Percentiles rank a stretch among this genome's conserved stretches.
These are phyloP conservation scores for Pachyramphus minor DNA, from an alignment of 2,113 vertebrate genomes.

Conservation along the genomic window DNA sequence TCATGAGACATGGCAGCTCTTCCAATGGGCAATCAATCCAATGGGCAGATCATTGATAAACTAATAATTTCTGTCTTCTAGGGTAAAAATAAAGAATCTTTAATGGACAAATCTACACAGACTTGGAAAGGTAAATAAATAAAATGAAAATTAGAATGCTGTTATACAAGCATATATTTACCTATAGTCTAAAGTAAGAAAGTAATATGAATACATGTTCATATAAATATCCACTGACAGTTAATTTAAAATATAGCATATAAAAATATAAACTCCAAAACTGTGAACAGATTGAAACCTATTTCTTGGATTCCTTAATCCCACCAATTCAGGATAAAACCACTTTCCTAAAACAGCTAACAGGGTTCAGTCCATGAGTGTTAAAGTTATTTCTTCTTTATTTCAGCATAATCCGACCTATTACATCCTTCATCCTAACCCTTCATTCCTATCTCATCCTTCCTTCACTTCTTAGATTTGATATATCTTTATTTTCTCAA, in stretches of 20 bases:
- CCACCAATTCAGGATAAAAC: neutral
- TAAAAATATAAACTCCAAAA: neutral
- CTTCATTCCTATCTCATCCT: neutral
- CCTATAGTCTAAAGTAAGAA: neutral
- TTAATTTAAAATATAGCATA: neutral
- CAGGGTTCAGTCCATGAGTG: neutral
- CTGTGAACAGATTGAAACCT: neutral
- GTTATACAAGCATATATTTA: neutral
- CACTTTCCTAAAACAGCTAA: neutral
- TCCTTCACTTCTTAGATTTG: neutral
- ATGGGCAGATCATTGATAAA: neutral
- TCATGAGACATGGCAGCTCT: neutral
- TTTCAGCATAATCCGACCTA: neutral
- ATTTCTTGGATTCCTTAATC: neutral
- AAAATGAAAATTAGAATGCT: neutral
- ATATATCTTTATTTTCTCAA: neutral
- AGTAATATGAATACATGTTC: neutral
- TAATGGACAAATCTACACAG: neutral
- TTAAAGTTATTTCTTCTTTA: neutral
- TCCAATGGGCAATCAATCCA: too few relatives aligned
- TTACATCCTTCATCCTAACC: neutral
- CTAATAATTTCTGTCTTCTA: neutral
- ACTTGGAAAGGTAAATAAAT: neutral
- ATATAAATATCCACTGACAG: neutral
- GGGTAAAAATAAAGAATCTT: neutral